These are phyloP conservation scores for Batillaria attramentaria DNA, from an alignment of 1,140 invertebrate genomes.

Conservation along the genomic window DNA sequence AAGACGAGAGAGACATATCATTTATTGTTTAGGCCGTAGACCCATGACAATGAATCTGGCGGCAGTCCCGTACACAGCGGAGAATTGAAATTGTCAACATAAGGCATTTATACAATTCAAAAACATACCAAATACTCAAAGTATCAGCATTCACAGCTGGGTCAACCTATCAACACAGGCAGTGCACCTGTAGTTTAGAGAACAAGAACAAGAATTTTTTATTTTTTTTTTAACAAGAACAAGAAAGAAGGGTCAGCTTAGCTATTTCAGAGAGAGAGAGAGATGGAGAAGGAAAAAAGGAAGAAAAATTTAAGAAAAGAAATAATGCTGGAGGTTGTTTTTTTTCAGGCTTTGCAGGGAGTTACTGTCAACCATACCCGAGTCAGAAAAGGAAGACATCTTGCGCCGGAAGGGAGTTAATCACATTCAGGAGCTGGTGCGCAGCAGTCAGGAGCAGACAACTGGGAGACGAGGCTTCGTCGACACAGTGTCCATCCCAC, in stretches of 20 bases:
- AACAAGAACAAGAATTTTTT: no score
- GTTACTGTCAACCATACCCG: conserved; percentile 31
- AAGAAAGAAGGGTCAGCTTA: background rate
- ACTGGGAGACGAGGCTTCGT: conserved; percentile 27
- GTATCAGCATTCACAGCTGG: no score
- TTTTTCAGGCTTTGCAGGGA: conserved; percentile 39
- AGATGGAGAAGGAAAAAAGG: background rate
- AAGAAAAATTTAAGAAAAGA: background rate
- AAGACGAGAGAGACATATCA: no score
- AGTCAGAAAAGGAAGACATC: conserved; percentile 36
- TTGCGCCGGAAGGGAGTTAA: conserved; percentile 31
- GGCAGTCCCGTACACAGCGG: no score
- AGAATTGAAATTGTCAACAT: no score
- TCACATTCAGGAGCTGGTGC: conserved; percentile 40
- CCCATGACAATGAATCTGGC: no score
- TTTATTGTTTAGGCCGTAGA: no score
- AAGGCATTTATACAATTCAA: no score
- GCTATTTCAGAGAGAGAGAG: background rate
- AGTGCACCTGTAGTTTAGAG: no score
- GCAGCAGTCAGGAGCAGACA: conserved; percentile 25
- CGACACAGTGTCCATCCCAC: conserved; percentile 49
- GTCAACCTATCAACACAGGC: no score
- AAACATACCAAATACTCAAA: no score
- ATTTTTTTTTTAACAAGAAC: background rate
- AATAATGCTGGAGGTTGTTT: background rate